Evolutionary conservation across 2,797 vertebrate genomes (phyloP).

Genomic region (Chrysocyon brachyurus): DNA sequence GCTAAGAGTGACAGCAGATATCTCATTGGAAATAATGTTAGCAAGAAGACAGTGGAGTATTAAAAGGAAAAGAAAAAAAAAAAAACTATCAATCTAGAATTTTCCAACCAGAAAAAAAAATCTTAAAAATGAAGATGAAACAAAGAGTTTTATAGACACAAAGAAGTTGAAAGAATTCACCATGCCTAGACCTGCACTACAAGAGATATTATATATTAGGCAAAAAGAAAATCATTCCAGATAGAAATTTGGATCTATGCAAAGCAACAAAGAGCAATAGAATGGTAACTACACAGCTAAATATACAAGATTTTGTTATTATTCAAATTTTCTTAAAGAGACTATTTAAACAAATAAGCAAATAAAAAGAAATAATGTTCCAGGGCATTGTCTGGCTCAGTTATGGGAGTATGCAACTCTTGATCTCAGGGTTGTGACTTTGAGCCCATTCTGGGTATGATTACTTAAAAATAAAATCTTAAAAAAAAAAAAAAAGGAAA

Average conservation of each 20-base stretch:
- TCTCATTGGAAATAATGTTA: neutral
- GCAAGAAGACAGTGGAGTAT: neutral
- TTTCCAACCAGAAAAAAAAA: neutral
- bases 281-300: neutral
- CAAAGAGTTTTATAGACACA: neutral
- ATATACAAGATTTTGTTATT: neutral
- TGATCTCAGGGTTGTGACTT: neutral
- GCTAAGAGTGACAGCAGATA: neutral
- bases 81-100: neutral
- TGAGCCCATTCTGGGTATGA: neutral
- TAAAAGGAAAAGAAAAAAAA: neutral
- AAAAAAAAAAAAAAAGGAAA: neutral
- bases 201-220: neutral
- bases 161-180: conserved; percentile 34
- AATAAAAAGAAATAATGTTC: neutral
- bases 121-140: neutral
- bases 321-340: neutral
- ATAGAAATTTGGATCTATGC: neutral
- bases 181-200: neutral
- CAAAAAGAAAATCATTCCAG: neutral
- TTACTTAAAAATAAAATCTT: neutral
- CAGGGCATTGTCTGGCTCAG: neutral
- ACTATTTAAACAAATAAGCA: neutral
- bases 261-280: neutral
- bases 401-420: neutral